Conservation (phyloP, 2,797 vertebrate species). For the Psittacula derbiana region DNA sequence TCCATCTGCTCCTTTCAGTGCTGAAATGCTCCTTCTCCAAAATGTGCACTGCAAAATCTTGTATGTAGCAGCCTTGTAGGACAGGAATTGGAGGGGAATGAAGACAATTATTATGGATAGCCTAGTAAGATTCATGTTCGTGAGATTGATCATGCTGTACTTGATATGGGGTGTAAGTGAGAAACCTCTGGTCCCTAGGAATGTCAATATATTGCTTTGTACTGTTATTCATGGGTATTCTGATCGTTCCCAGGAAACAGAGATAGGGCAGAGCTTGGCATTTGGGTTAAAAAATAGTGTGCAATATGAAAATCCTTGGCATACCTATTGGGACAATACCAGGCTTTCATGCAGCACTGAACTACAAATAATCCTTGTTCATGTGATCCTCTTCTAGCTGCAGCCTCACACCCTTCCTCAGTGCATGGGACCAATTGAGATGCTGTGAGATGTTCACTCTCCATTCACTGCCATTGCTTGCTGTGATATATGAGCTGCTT, state of each 20-base stretch:
- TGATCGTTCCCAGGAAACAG: neutral
- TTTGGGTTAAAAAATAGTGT: neutral
- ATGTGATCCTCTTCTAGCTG: neutral
- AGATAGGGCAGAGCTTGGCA: neutral
- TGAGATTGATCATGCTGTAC: neutral
- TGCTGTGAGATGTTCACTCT: neutral
- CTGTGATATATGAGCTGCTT: neutral
- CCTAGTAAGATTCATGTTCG: neutral
- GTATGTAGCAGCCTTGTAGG: neutral
- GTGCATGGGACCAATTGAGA: neutral
- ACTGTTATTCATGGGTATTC: neutral
- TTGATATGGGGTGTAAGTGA: neutral
- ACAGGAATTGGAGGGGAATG: neutral
- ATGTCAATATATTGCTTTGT: neutral
- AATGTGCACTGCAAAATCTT: neutral
- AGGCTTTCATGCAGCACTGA: neutral
- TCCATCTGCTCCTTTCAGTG: neutral
- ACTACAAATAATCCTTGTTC: neutral
- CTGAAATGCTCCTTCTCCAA: neutral
- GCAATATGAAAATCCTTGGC: neutral
- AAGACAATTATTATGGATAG: neutral
- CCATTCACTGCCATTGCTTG: neutral
- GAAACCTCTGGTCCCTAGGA: neutral
- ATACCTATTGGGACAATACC: neutral
- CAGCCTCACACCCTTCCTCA: neutral